These are phyloP conservation scores for Drosophila ercepeae DNA, from an alignment of 1,140 invertebrate species.

Conservation along the genomic window DNA sequence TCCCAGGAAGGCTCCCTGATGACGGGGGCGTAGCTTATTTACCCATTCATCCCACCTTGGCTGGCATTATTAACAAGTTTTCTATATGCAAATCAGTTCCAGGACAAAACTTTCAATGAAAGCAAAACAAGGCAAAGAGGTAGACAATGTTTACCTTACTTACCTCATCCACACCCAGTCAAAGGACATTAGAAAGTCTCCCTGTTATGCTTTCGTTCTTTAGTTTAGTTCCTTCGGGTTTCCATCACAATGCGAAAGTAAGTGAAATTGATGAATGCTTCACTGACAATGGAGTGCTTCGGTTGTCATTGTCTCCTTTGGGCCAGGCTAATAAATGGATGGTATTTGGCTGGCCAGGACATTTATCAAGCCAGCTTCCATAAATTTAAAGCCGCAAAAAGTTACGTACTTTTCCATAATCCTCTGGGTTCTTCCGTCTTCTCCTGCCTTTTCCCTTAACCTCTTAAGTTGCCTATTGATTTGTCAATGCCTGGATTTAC, in stretches of 20 bases:
- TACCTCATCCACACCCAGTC: not conserved
- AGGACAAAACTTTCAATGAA: slow-evolving; percentile 38
- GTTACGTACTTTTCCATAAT: slow-evolving; percentile 16
- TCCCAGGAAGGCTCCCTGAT: too few species aligned
- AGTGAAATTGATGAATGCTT: slow-evolving; percentile 72
- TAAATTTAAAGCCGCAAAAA: slow-evolving; percentile 60
- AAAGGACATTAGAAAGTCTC: slow-evolving; percentile 17
- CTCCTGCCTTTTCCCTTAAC: slow-evolving; percentile 36
- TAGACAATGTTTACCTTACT: slow-evolving; percentile 47
- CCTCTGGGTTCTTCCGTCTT: slow-evolving; percentile 1
- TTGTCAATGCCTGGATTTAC: slow-evolving; percentile 45
- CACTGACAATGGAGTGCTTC: slow-evolving; percentile 58
- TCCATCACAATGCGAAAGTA: slow-evolving; percentile 62
- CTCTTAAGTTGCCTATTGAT: slow-evolving; percentile 67
- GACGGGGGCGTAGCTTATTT: too few species aligned
- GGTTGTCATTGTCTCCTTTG: slow-evolving; percentile 34
- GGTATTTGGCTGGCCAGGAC: slow-evolving; percentile 10
- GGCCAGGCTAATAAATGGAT: slow-evolving; percentile 54
- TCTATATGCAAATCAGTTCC: slow-evolving; percentile 67
- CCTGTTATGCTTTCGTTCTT: slow-evolving; percentile 1
- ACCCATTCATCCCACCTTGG: slow-evolving; percentile 24
- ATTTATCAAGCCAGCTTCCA: slow-evolving; percentile 59
- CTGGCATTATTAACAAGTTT: slow-evolving; percentile 73
- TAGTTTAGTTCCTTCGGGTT: slow-evolving; percentile 30
- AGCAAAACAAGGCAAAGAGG: slow-evolving; percentile 41